Conservation (phyloP, 2,113 vertebrate genomes). For the Anarrhichthys ocellatus region DNA sequence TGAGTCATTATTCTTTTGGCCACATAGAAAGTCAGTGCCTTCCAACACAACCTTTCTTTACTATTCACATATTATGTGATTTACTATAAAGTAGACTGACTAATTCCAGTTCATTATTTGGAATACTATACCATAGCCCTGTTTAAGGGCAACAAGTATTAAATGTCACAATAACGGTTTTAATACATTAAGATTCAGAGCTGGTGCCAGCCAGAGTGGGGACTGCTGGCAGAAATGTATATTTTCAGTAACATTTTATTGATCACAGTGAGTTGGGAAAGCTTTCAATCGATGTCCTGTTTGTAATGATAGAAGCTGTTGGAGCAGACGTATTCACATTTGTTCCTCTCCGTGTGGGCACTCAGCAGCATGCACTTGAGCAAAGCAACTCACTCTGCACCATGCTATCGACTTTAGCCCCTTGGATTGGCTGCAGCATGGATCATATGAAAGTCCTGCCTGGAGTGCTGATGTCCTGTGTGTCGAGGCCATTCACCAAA, state of each 20-base stretch:
- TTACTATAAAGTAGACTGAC: not conserved
- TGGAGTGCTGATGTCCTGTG: not conserved
- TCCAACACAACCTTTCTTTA: no score
- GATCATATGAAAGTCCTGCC: not conserved
- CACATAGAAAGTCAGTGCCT: no score
- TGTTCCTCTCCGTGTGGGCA: not conserved
- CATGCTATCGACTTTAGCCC: conserved; percentile 30
- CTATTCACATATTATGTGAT: no score
- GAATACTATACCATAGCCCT: not conserved
- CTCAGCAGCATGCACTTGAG: conserved; percentile 1
- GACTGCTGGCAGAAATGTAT: not conserved
- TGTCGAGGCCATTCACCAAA: not conserved
- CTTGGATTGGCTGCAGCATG: conserved; percentile 9
- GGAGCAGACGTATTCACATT: not conserved
- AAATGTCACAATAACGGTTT: conserved; percentile 5
- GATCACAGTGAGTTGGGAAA: conserved; percentile 4
- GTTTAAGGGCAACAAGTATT: not conserved
- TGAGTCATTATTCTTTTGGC: not conserved
- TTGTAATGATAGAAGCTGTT: conserved; percentile 21
- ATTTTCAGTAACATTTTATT: conserved; percentile 23
- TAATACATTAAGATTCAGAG: not conserved
- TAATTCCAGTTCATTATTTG: not conserved
- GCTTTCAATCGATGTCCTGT: conserved; percentile 10
- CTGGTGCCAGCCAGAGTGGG: not conserved
- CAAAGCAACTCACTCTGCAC: conserved; percentile 7